Evolutionary conservation across 2,113 vertebrate species (phyloP).

Genomic region (Syngnathus typhle): DNA sequence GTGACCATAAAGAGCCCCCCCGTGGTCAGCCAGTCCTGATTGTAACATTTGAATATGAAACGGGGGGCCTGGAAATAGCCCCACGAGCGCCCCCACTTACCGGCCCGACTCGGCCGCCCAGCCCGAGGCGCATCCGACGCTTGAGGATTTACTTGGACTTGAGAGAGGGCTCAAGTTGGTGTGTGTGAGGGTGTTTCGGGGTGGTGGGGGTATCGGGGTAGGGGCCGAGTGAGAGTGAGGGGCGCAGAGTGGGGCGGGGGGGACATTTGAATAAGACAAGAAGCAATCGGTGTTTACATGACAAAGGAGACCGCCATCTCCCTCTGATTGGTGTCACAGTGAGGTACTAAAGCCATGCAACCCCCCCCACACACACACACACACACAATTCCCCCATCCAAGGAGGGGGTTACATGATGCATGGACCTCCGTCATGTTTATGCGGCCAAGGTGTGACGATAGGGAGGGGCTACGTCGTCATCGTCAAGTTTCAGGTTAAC

Average conservation of each 20-base stretch:
- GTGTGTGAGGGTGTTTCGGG: slow-evolving; percentile 31
- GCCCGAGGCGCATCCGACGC: slow-evolving; percentile 44
- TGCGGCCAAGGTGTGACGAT: slow-evolving; percentile 75
- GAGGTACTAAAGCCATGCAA: slow-evolving; percentile 69
- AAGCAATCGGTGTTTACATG: slow-evolving; percentile 74
- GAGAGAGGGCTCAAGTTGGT: slow-evolving; percentile 51
- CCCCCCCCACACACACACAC: slow-evolving; percentile 46
- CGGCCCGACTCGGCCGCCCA: slow-evolving; percentile 54
- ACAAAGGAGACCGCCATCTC: slow-evolving; percentile 73
- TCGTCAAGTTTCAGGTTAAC: slow-evolving; percentile 54
- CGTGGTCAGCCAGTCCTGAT: slow-evolving; percentile 70
- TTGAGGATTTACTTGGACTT: slow-evolving; percentile 75
- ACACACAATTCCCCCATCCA: not conserved
- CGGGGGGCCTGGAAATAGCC: slow-evolving; percentile 73
- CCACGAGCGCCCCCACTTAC: slow-evolving; percentile 70
- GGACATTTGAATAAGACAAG: slow-evolving; percentile 77
- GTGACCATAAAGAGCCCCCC: slow-evolving; percentile 74
- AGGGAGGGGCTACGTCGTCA: slow-evolving; percentile 43
- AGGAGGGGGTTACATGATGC: slow-evolving; percentile 56
- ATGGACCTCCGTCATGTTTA: slow-evolving; percentile 72
- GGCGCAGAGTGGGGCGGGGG: slow-evolving; percentile 17
- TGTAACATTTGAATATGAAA: slow-evolving; percentile 82
- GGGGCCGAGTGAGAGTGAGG: slow-evolving; percentile 51
- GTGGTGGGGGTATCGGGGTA: slow-evolving; percentile 7
- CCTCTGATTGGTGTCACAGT: slow-evolving; percentile 79